Evolutionary conservation across 2,888 invertebrate species (phyloP), one percentile per base, ranked within the genome.

Genomic region (Phyllotreta cruciferae): DNA sequence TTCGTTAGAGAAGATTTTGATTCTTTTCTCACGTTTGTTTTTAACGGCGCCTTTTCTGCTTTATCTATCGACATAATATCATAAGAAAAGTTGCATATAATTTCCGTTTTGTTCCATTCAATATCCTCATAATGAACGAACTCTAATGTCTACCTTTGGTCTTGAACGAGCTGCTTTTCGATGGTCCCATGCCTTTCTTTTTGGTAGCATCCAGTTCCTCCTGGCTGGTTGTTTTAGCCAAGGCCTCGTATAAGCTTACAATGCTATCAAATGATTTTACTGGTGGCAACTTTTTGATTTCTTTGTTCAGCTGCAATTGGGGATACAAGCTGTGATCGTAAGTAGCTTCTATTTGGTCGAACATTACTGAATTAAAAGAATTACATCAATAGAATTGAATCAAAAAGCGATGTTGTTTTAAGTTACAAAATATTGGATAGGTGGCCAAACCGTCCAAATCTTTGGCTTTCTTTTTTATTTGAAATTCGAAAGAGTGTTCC

Each of bases 161-260:
- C 4, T 24, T 24, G 24, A 24, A 24, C 1, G 24, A 3, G 24
- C 4, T 24, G 4, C 24, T 24, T 24, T 24, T 24, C 24, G 47
- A 47, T 9, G 14, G 44, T 62, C 52, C 56, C 57, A 57, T 65
- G 66, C 63, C 64, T 63, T 62, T 67, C 60, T 61, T 66, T 4
- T 10, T 11, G 13, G 44, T n/a, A n/a, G n/a, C n/a, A n/a, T 45
- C 37, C 37, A 44, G 0, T 37, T 8, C 8, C 24, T 47, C 61
- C 67, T 64, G 42, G 41, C 36, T 14, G 42, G 42, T 50, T 67
- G n/a, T 66, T 55, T 49, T 42, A 9, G 38, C 62, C 64, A 77
- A 71, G 0, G 74, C 74, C 63, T 76, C 77, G 52, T 74, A 74
- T 13, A 77, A 56, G 60, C 76, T 75, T 34, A 73, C 70, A 11